phyloP scores from a whole-genome alignment of 2,797 vertebrate genomes.

The Premnoplex brunnescens region DNA sequence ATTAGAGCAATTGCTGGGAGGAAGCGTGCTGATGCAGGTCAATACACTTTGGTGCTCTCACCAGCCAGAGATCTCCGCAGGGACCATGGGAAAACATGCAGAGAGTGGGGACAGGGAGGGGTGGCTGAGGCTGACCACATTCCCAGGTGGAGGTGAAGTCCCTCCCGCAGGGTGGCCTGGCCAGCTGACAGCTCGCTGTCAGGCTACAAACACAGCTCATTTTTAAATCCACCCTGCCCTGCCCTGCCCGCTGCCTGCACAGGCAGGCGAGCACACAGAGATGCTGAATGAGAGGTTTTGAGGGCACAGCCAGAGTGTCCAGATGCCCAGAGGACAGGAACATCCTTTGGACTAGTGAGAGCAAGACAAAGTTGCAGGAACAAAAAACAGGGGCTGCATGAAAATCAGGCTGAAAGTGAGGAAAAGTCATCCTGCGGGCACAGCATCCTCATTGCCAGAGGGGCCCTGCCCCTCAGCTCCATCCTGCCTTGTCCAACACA shows the following conservation, averaged over 20 bases:
- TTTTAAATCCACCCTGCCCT: not conserved
- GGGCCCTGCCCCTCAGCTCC: fast-evolving
- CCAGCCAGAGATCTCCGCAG: fast-evolving
- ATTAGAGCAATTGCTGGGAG: not conserved
- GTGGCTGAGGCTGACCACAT: not conserved
- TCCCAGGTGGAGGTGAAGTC: not conserved
- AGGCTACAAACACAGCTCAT: not conserved
- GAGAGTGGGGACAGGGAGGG: not conserved
- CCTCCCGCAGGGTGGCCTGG: not conserved
- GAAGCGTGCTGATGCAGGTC: not conserved
- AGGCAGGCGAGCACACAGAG: not conserved
- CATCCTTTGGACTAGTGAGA: not conserved
- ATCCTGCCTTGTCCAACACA: fast-evolving
- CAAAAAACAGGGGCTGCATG: not conserved
- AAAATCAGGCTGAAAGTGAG: not conserved
- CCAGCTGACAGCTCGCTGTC: not conserved
- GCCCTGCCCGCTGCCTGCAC: not conserved
- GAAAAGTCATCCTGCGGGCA: not conserved
- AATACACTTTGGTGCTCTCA: not conserved
- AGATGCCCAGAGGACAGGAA: not conserved
- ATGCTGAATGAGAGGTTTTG: not conserved
- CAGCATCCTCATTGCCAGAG: fast-evolving
- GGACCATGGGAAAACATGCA: fast-evolving
- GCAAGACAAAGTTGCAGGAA: not conserved
- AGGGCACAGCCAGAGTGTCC: not conserved